Percentiles rank a stretch among this genome's conserved stretches.
Evolutionary conservation across 2,113 vertebrate genomes (phyloP).

Genomic region (Cairina moschata): DNA sequence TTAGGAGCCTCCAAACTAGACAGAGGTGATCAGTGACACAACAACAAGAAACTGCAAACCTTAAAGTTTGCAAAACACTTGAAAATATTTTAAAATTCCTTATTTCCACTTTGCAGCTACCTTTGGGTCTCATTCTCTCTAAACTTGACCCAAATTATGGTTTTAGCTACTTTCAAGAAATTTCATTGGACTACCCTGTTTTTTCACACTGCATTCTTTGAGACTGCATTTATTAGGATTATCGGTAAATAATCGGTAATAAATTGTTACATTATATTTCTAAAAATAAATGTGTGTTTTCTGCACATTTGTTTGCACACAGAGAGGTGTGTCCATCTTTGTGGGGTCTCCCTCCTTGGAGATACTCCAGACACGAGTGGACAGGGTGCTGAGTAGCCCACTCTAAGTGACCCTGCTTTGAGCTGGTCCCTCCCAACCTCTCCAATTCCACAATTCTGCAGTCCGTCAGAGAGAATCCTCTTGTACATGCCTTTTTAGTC

Average conservation of each 20-base stretch:
- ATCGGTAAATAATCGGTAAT: background rate
- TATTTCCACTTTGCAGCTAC: background rate
- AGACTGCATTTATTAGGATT: background rate
- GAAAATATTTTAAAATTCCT: background rate
- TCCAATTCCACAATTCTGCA: fast-evolving
- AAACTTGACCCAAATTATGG: background rate
- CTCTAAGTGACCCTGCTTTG: background rate
- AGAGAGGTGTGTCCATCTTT: background rate
- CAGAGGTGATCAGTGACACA: background rate
- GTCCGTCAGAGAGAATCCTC: background rate
- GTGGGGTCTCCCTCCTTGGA: background rate
- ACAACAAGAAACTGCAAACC: background rate
- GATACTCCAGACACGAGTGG: background rate
- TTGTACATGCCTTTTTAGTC: background rate
- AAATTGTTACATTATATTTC: background rate
- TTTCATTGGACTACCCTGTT: background rate
- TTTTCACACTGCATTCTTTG: background rate
- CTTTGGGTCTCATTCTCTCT: background rate
- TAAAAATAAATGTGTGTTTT: background rate
- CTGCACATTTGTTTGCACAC: background rate
- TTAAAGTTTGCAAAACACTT: background rate
- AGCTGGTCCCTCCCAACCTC: background rate
- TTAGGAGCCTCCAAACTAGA: background rate
- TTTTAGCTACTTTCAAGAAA: background rate
- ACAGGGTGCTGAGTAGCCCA: background rate